A percentile compares a stretch with the other conserved stretches of the same genome.
These are phyloP conservation scores for Drosophila prosaltans DNA, from an alignment of 1,140 invertebrate genomes.

Conservation along the genomic window DNA sequence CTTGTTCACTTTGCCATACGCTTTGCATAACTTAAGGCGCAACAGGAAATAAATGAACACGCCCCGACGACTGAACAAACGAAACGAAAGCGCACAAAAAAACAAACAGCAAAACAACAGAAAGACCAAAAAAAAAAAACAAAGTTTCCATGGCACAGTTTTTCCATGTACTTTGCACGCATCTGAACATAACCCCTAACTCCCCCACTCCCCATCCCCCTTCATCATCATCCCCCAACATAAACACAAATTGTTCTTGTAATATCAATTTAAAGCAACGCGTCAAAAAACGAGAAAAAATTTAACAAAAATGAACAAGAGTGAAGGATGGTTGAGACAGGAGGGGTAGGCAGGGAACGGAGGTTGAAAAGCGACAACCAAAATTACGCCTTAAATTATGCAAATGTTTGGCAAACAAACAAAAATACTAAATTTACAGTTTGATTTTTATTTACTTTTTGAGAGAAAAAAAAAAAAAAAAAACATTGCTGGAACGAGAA, in stretches of 20 bases:
- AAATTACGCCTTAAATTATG: constrained; percentile 68
- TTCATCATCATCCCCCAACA: background rate
- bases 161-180: constrained; percentile 57
- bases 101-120: constrained; percentile 24
- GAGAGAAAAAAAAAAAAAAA: constrained; percentile 16
- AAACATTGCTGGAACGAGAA: background rate
- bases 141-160: constrained; percentile 63
- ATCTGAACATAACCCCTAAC: constrained; percentile 1
- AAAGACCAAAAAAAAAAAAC: constrained; percentile 32
- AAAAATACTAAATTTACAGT: constrained; percentile 30
- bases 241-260: constrained; percentile 66
- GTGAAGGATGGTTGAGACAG: background rate
- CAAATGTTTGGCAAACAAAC: constrained; percentile 57
- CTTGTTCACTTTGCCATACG: constrained; percentile 69
- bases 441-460: constrained; percentile 39
- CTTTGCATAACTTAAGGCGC: constrained; percentile 75
- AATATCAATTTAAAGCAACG: constrained; percentile 73
- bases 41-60: constrained; percentile 74
- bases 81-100: constrained; percentile 34
- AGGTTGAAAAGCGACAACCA: background rate
- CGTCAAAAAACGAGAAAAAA: constrained; percentile 35
- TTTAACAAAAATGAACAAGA: constrained; percentile 22
- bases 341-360: background rate
- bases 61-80: constrained; percentile 52
- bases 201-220: constrained; percentile 1